Evolutionary conservation across 1,140 invertebrate species (phyloP).

Genomic region (Cydia strobilella): DNA sequence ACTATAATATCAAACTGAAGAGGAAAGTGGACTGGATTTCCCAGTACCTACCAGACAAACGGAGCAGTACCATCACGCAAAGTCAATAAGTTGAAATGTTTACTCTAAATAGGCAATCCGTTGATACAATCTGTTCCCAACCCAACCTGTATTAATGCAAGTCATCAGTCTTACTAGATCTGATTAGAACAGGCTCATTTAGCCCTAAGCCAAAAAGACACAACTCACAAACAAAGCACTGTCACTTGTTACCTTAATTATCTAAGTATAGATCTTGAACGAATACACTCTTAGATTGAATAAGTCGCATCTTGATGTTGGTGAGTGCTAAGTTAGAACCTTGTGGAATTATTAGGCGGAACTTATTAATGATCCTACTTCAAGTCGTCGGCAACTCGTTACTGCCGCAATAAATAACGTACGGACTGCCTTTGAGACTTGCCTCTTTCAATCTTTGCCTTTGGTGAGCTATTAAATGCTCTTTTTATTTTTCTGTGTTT

Average conservation of each 20-base stretch:
- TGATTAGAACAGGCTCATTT: constrained; percentile 44
- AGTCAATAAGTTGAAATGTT: constrained; percentile 29
- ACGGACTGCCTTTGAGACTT: constrained; percentile 44
- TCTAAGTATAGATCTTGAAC: constrained; percentile 33
- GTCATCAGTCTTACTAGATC: constrained; percentile 45
- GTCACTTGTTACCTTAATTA: constrained; percentile 40
- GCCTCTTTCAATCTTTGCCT: constrained; percentile 45
- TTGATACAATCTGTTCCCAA: constrained; percentile 44
- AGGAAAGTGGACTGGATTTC: background rate
- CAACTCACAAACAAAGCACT: constrained; percentile 33
- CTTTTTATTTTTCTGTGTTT: constrained; percentile 18
- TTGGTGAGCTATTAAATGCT: constrained; percentile 33
- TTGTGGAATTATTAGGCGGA: constrained; percentile 47
- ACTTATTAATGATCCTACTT: constrained; percentile 64
- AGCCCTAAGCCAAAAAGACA: constrained; percentile 33
- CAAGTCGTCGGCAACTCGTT: constrained; percentile 59
- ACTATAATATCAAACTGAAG: background rate
- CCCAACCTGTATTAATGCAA: constrained; percentile 46
- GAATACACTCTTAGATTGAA: constrained; percentile 20
- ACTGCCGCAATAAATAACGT: constrained; percentile 58
- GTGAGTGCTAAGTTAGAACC: constrained; percentile 46
- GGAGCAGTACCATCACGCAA: background rate
- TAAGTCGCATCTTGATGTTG: constrained; percentile 32
- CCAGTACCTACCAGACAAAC: background rate
- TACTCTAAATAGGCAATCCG: constrained; percentile 39